phyloP scores from a whole-genome alignment of 2,888 invertebrate species.

The Caenorhabditis imperialis region DNA sequence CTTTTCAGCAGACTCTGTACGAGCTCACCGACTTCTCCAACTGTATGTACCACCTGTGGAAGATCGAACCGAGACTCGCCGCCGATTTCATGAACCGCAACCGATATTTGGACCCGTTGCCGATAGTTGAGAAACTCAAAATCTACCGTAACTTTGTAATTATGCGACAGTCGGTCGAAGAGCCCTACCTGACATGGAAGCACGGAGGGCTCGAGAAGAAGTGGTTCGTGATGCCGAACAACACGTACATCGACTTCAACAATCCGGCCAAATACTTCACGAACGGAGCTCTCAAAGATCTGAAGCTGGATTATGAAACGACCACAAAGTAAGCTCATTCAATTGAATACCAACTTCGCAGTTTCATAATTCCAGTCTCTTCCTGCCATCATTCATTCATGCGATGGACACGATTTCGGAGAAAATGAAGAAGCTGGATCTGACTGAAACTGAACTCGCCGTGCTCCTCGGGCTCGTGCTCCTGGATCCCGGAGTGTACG shows the following conservation, averaged over 20 bases:
- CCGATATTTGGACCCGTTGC: conserved; percentile 37
- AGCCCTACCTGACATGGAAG: conserved; percentile 73
- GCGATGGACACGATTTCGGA: conserved; percentile 70
- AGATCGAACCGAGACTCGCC: conserved; percentile 71
- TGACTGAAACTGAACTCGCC: conserved; percentile 68
- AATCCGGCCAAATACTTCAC: conserved; percentile 69
- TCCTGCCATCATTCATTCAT: conserved; percentile 69
- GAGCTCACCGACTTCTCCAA: conserved; percentile 71
- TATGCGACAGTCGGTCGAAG: conserved; percentile 73
- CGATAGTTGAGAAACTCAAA: conserved; percentile 58
- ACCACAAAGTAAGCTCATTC: conserved; percentile 61
- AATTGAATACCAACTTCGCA: conserved; percentile 3
- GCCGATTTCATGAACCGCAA: conserved; percentile 67
- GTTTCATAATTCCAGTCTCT: conserved; percentile 65
- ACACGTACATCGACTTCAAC: conserved; percentile 68
- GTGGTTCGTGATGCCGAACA: conserved; percentile 75
- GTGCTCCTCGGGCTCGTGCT: conserved; percentile 67
- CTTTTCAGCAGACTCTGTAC: conserved; percentile 37
- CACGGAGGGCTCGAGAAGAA: conserved; percentile 68
- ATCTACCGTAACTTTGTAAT: conserved; percentile 72
- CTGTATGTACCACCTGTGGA: conserved; percentile 75
- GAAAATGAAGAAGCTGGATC: conserved; percentile 64
- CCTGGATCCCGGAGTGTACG: conserved; percentile 48
- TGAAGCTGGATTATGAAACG: conserved; percentile 70
- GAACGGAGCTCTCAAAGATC: conserved; percentile 61